These are phyloP conservation scores for Danaus plexippus DNA, from an alignment of 1,140 invertebrate genomes.

Conservation along the genomic window DNA sequence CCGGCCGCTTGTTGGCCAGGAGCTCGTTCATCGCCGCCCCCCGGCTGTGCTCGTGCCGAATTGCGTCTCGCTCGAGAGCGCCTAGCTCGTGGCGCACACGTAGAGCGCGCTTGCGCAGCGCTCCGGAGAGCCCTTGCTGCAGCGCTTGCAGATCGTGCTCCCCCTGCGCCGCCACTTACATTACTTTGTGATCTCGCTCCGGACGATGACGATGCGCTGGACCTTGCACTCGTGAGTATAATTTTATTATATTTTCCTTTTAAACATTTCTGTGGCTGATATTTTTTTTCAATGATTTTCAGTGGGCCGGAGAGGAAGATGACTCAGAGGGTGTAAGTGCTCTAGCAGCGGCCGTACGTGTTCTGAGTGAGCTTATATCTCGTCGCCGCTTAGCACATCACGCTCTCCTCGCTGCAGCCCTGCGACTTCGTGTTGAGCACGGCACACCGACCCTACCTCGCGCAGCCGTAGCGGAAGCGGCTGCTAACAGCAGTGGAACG, in stretches of 20 bases:
- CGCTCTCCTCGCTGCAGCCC: constrained; percentile 73
- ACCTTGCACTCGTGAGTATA: constrained; percentile 85
- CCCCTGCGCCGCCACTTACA: constrained; percentile 75
- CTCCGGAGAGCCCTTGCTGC: constrained; percentile 80
- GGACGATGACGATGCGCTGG: constrained; percentile 85
- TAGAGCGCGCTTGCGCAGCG: constrained; percentile 83
- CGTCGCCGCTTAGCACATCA: constrained; percentile 57
- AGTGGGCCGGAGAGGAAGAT: constrained; percentile 57
- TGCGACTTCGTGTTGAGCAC: constrained; percentile 83
- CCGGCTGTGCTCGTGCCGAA: constrained; percentile 83
- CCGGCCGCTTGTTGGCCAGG: constrained; percentile 87
- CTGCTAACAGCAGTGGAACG: constrained; percentile 78
- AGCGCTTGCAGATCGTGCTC: constrained; percentile 55
- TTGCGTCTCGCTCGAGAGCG: constrained; percentile 82
- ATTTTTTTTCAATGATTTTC: constrained; percentile 6
- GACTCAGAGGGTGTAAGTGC: constrained; percentile 32
- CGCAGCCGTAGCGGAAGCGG: constrained; percentile 78
- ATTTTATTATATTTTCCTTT: neutral
- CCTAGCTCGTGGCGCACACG: constrained; percentile 79
- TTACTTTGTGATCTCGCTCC: constrained; percentile 86
- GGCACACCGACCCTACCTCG: constrained; percentile 76
- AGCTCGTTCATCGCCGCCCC: constrained; percentile 74
- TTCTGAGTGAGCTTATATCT: constrained; percentile 47
- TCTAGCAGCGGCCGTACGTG: constrained; percentile 43
- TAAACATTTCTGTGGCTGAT: constrained; percentile 9